Conservation (phyloP, 1,140 invertebrate species). For the Aplysia californica region DNA sequence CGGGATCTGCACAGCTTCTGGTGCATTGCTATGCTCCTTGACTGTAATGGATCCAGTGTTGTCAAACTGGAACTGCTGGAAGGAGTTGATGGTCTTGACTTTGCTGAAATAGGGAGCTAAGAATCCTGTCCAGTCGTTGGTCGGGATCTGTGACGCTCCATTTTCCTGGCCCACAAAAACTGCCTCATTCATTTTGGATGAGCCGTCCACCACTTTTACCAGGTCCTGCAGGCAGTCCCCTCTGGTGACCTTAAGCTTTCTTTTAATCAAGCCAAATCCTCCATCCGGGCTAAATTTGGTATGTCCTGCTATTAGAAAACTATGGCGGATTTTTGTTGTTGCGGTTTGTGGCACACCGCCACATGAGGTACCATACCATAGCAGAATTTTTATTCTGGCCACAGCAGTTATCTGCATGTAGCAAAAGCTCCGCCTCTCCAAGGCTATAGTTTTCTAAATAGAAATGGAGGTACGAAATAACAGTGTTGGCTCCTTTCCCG, state of each 20-base stretch:
- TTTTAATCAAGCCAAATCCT: neutral
- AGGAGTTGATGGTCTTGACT: neutral
- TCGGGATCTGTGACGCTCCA: neutral
- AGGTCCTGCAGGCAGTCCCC: neutral
- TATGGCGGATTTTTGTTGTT: no score
- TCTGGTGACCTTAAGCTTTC: neutral
- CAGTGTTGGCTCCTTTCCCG: neutral
- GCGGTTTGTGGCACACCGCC: neutral
- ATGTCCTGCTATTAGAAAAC: no score
- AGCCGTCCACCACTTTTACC: neutral
- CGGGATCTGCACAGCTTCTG: neutral
- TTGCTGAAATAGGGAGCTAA: neutral
- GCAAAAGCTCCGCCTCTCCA: neutral
- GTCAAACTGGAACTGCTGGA: neutral
- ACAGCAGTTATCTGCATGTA: neutral
- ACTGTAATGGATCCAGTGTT: neutral
- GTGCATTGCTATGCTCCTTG: neutral
- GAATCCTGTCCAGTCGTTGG: neutral
- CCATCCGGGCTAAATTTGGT: neutral
- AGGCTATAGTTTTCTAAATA: neutral
- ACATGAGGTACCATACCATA: neutral
- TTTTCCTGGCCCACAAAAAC: neutral
- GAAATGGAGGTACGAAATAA: neutral
- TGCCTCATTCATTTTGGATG: neutral
- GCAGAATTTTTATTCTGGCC: neutral